Evolutionary conservation across 2,113 vertebrate genomes (phyloP), one percentile per base, ranked within the genome.

Genomic region (Anolis carolinensis): DNA sequence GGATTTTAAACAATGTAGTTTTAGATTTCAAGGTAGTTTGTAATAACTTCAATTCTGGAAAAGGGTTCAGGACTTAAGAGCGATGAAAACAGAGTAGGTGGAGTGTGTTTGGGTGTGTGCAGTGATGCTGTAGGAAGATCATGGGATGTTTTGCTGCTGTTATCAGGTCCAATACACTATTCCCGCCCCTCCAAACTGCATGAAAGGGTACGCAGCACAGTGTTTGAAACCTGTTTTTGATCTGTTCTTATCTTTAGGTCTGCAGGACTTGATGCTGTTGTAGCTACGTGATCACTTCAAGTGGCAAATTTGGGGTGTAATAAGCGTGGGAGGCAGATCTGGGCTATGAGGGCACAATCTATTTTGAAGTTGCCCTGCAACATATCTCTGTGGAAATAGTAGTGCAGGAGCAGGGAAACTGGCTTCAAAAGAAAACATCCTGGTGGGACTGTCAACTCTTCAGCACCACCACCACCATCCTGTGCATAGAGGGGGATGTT

Each of bases 11-110:
- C 73, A 50, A 18, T n/a, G 73, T 44, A 25, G 1, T 67, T 83
- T 81, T 76, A 0, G 55, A 68, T 72, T 27, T 63, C 84, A 81
- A 86, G 75, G 79, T 5, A 0, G 1, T 82, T 89, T 90, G 94
- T 85, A 88, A 59, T 34, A 89, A 50, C 0, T 86, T 86, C 78
- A 81, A n/a, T 68, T 59, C 80, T 50, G 85, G 89, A 80, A 10
- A 3, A 75, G 34, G 82, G 81, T 55, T 7, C 32, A 3, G 0
- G 1, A 79, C 1, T 23, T 0, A 18, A 83, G 80, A 83, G 82
- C 52, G 76, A 1, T 16, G 83, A 74, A 59, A 39, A 18, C 2
- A 81, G 32, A 80, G 55, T 3, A 10, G 7, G 52, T 3, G 1
- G 0, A 2, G 6, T 20, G 63, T 23, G 63, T 25, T 21, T 5